Base-by-base conservation (phyloP, 2,797 vertebrate species). In the Urophycis tenuis region DNA sequence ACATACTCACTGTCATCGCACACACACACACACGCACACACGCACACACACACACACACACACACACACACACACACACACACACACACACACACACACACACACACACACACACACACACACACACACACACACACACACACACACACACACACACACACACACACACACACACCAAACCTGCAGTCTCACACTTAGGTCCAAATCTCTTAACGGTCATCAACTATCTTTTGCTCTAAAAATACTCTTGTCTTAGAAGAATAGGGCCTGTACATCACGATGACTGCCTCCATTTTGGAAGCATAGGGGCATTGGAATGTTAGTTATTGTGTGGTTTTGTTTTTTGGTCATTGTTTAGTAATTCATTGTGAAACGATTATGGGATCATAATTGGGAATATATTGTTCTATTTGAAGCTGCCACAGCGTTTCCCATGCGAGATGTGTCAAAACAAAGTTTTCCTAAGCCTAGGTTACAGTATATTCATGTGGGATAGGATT, bases 201-300 rank as follows among this genome's bases (percentile, higher is more conserved):
- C 76, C 81, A 81, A 75, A 83, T 77, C 80, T 71, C 53, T 75
- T 31, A 19, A 81, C 53, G 72, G 73, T 78, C 49, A 85, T 83
- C 45, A n/a, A 80, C 75, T 80, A 71, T 75, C 79, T 79, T 64
- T 75, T n/a, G 82, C 85, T 86, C 31, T 35, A 87, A 88, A 90
- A 90, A 88, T 89, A 90, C 87, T 86, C 90, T 87, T 90, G 83
- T 86, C 84, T 90, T 89, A 85, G 86, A 64, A 87, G 80, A 85
- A 80, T 12, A 39, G 36, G 36, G 36, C 36, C 14, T 39, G 36
- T 39, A 39, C 36, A 39, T 39, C 36, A 2, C 36, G 14, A 39
- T 39, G 8, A 39, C 12, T 1, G 6, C 3, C 36, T 14, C 12
- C 36, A 2, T 14, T 39, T 39, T 39, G 36, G 36, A 39, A 12